These are phyloP conservation scores for Scaptomyza tumidula DNA, from an alignment of 2,888 invertebrate genomes.

Conservation along the genomic window DNA sequence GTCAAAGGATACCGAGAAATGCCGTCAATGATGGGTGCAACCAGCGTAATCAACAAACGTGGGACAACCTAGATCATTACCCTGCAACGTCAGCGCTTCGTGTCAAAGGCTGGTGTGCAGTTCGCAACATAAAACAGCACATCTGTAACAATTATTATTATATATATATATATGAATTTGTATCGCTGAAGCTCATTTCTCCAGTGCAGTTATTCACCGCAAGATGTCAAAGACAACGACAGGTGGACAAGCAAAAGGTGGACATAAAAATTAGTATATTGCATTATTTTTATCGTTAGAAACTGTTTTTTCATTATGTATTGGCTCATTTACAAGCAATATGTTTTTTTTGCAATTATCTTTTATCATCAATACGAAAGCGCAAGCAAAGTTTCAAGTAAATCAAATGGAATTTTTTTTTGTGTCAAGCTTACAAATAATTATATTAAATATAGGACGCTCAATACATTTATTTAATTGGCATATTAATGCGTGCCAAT, in stretches of 20 bases:
- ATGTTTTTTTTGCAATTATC: not conserved
- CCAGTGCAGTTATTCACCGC: not conserved
- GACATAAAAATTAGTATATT: too few species aligned
- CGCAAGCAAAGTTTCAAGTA: too few species aligned
- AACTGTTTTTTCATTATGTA: not conserved
- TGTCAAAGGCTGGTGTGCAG: slow-evolving; percentile 1
- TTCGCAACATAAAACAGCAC: not conserved
- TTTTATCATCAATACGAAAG: not conserved
- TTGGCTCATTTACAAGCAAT: not conserved
- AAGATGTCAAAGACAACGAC: not conserved
- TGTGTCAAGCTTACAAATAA: not conserved
- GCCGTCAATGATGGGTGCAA: slow-evolving; percentile 52
- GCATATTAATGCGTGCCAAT: too few species aligned
- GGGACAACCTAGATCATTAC: slow-evolving; percentile 34
- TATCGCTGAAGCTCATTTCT: not conserved
- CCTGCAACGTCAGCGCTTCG: not conserved
- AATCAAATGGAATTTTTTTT: too few species aligned
- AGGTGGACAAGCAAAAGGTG: too few species aligned
- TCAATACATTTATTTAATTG: not conserved
- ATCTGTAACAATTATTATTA: not conserved
- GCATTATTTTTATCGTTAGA: not conserved
- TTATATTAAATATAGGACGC: not conserved
- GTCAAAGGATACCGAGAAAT: slow-evolving; percentile 66
- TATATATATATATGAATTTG: not conserved
- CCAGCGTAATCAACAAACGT: slow-evolving; percentile 54